These are phyloP conservation scores for Tenodera sinensis DNA, from an alignment of 2,888 invertebrate species.

Conservation along the genomic window DNA sequence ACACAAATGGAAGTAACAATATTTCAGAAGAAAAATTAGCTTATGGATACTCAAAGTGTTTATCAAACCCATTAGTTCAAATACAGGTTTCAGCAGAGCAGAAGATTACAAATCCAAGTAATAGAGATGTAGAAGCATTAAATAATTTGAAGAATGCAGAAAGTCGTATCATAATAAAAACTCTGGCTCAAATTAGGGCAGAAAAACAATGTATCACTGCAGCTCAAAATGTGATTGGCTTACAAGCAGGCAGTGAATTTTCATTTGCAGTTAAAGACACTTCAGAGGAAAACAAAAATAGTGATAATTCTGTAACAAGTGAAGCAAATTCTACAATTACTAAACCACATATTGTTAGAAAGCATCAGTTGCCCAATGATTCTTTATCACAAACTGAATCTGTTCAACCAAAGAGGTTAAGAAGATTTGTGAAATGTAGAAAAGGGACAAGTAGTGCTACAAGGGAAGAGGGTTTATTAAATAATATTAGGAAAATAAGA, in stretches of 20 bases:
- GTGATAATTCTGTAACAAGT: not conserved
- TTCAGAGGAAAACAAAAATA: not conserved
- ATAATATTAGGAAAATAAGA: not conserved
- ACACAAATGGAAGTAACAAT: not conserved
- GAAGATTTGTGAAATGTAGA: not conserved
- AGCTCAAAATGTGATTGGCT: not conserved
- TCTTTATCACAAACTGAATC: not conserved
- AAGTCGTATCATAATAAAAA: constrained; percentile 32
- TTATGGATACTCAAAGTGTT: constrained; percentile 10
- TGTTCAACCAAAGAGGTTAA: not conserved
- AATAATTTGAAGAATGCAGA: not conserved
- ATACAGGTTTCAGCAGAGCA: not conserved
- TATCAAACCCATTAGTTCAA: not conserved
- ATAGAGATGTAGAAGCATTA: not conserved
- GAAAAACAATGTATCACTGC: constrained; percentile 23
- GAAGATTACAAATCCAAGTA: not conserved
- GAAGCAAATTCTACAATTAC: not conserved
- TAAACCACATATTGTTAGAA: not conserved
- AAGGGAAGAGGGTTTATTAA: not conserved
- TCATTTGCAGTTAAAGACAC: not conserved
- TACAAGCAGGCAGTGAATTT: not conserved
- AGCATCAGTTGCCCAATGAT: not conserved
- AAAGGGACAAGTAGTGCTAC: not conserved
- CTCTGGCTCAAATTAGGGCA: constrained; percentile 36
- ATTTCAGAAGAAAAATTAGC: not conserved